Evolutionary conservation across 2,888 invertebrate species (phyloP).

Genomic region (Cacoxenus indagator): DNA sequence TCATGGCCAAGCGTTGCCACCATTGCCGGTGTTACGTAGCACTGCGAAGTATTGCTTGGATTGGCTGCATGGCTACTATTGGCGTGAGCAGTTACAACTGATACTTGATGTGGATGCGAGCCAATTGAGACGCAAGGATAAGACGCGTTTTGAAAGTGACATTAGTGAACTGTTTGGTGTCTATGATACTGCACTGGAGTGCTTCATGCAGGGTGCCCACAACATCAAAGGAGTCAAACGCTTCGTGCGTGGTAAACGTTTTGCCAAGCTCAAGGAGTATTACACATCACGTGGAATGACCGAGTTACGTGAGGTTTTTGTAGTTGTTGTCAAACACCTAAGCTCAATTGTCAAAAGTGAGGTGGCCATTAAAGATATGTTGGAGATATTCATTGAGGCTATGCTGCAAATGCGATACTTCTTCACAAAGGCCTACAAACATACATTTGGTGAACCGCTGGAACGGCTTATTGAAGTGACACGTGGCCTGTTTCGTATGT

Average conservation of each 20-base stretch:
- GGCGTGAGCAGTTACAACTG: conserved; percentile 54
- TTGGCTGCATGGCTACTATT: conserved; percentile 68
- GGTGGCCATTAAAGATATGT: conserved; percentile 50
- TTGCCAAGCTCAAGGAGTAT: conserved; percentile 51
- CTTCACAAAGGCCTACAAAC: conserved; percentile 48
- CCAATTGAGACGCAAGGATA: conserved; percentile 55
- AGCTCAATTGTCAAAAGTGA: conserved; percentile 47
- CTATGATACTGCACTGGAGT: conserved; percentile 63
- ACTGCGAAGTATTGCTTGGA: conserved; percentile 62
- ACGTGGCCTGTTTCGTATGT: conserved; percentile 60
- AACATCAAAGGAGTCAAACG: conserved; percentile 55
- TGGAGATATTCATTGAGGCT: conserved; percentile 52
- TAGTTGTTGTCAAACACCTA: conserved; percentile 43
- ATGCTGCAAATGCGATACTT: conserved; percentile 64
- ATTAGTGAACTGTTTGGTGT: conserved; percentile 48
- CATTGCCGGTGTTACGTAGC: conserved; percentile 56
- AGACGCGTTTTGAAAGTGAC: conserved; percentile 53
- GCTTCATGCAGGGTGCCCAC: conserved; percentile 46
- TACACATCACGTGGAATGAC: conserved; percentile 38
- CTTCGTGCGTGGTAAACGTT: conserved; percentile 49
- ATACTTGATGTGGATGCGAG: conserved; percentile 59
- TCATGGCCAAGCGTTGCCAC: conserved; percentile 67
- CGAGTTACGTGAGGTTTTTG: conserved; percentile 38
- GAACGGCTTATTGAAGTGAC: conserved; percentile 52
- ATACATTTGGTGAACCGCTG: conserved; percentile 38